Evolutionary conservation across 2,797 vertebrate species (phyloP), one percentile per base, ranked within the genome.

Genomic region (Manis javanica): DNA sequence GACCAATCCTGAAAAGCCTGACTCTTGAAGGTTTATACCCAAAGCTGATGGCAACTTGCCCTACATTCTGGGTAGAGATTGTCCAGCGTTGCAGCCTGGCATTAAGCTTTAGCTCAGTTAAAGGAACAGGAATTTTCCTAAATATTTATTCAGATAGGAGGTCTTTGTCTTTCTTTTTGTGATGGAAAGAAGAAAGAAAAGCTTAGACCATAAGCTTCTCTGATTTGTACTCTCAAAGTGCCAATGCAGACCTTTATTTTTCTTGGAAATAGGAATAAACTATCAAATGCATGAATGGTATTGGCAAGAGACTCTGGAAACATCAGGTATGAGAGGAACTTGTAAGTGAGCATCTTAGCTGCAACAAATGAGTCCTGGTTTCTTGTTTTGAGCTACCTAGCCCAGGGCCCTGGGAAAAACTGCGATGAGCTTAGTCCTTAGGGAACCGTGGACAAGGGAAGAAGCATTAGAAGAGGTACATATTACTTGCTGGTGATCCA

Each of bases 91-190:
- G 24, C 12, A 55, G 39, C 0, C 26, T 29, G 64, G 57, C n/a
- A 21, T 72, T 66, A 64, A 78, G 53, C 31, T 31, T 59, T 46
- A 57, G 46, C 3, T 81, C 29, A 68, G 63, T 31, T 85, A 71
- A n/a, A 7, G 14, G 34, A 95, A 91, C n/a, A 87, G 7, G 49
- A 71, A 39, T 66, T 77, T 57, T 88, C 21, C 31, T 81, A 18
- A 75, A 26, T 89, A 64, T 79, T 89, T 89, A 55, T 83, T 81
- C 39, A 84, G 71, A 92, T 42, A 81, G 12, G 64, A 82, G 37
- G 39, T 18, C 34, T 86, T 59, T 61, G 81, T 2, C 8, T 85
- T 95, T 57, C 3, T 61, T 3, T 12, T 71, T 97, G 66, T 93
- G 61, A 84, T 34, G 24, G 53, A 69, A 86, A 84, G 64, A 69